Conservation (phyloP, 2,113 vertebrate genomes). For the Cromileptes altivelis region DNA sequence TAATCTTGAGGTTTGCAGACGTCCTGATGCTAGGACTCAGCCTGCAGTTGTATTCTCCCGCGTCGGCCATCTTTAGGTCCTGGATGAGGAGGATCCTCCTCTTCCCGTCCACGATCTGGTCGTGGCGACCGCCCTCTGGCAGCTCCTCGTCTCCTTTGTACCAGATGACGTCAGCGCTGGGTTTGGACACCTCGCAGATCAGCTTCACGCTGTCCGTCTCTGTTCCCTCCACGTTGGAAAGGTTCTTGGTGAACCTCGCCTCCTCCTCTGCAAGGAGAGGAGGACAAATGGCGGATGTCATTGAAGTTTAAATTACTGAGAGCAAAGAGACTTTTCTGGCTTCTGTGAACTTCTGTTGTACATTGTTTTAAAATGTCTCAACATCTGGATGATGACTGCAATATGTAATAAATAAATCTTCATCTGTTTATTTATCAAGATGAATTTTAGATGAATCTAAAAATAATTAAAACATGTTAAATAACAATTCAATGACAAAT, state of each 20-base stretch:
- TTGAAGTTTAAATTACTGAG: background rate
- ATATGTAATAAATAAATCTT: too few species aligned
- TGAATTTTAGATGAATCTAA: too few species aligned
- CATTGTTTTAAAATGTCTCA: too few species aligned
- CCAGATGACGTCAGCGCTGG: constrained; percentile 93
- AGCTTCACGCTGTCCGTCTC: constrained; percentile 95
- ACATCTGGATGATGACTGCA: too few species aligned
- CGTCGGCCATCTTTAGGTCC: constrained; percentile 89
- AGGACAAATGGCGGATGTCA: background rate
- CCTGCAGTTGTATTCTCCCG: constrained; percentile 91
- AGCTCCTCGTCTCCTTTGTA: constrained; percentile 93
- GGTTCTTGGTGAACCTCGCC: constrained; percentile 95
- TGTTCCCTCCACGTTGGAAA: constrained; percentile 92
- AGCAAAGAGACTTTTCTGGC: too few species aligned
- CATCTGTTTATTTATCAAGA: too few species aligned
- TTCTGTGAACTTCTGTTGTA: too few species aligned
- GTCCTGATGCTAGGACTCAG: constrained; percentile 89
- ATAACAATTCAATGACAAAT: too few species aligned
- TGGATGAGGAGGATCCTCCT: constrained; percentile 94
- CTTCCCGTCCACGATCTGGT: constrained; percentile 91
- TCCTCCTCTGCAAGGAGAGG: constrained; percentile 90
- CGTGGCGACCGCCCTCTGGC: constrained; percentile 93
- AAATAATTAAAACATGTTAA: too few species aligned
- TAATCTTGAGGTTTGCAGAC: constrained; percentile 91
- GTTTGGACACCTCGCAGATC: constrained; percentile 96